Base-by-base conservation (phyloP, 2,888 invertebrate genomes). In the Pediacus dermestoides region DNA sequence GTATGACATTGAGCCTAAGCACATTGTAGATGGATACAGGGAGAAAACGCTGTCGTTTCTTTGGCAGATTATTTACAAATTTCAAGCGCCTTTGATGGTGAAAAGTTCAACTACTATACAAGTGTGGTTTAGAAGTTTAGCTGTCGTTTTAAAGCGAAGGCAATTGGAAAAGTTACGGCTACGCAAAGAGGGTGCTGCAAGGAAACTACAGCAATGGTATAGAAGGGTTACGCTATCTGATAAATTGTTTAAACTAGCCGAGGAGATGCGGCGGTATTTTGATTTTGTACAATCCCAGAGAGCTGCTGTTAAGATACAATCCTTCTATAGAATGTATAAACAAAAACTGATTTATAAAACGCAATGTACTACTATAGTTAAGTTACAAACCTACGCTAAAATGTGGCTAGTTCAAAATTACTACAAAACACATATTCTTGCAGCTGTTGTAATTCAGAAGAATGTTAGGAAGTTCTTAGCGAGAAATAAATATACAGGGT, bases 31-130 rank as follows among this genome's bases (percentile, higher is more conserved):
- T 61, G 93, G 93, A 0, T 88, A 93, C 62, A 74, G 85, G 39
- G 91, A 93, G 63, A 91, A 90, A 64, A 93, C 90, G 0, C 67
- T 93, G 6, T 87, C 87, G 0, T 73, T 94, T 10, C 70, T 94
- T 2, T 94, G 93, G 92, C 88, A 88, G 63, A 77, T 94, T 8
- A 88, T 93, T 42, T 85, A 90, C 60, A 86, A 85, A 50, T 86
- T 86, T 66, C 80, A 87, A 52, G 83, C 82, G 3, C 87, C 86
- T 0, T 70, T 82, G 42, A 83, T 83, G 54, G 77, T 79, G 45
- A 80, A 78, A 52, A 82, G 83, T 0, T 82, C 83, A 0, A 70
- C 71, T 9, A 71, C 74, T 0, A 73, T 88, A 34, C 85, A 86
- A 58, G 70, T 60, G 1, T 87, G 86, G 85, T 88, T 85, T 84